Percentiles rank a stretch among this genome's conserved stretches.
Conservation (phyloP, 2,888 invertebrate species). For the Oeneis ivallda region DNA sequence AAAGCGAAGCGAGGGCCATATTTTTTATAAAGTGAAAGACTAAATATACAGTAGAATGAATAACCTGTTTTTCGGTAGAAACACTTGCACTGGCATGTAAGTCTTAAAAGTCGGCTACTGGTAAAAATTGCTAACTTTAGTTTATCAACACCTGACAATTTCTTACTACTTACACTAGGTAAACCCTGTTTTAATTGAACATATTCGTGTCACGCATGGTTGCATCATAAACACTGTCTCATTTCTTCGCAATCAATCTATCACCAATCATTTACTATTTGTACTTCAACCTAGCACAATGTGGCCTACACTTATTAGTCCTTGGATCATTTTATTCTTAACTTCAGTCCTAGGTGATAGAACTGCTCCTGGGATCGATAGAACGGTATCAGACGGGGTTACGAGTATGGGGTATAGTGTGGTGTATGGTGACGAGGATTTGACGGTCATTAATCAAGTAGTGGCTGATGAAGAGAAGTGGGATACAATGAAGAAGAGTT, state of each 20-base stretch:
- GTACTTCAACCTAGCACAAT: constrained; percentile 43
- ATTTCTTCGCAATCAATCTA: constrained; percentile 39
- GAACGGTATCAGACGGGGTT: constrained; percentile 55
- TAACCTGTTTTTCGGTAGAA: too few relatives aligned
- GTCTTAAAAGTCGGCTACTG: too few relatives aligned
- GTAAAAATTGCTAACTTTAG: constrained; percentile 25
- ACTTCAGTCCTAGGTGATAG: constrained; percentile 42
- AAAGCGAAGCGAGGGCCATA: too few relatives aligned
- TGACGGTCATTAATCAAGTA: constrained; percentile 61
- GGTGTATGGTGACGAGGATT: constrained; percentile 65
- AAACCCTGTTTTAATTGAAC: constrained; percentile 52
- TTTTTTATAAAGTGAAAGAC: too few relatives aligned
- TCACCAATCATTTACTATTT: constrained; percentile 14
- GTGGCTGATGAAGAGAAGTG: constrained; percentile 56
- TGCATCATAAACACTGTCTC: constrained; percentile 51
- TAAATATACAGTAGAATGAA: too few relatives aligned
- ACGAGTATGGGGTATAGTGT: constrained; percentile 57
- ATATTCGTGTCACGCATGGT: constrained; percentile 50
- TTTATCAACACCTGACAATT: constrained; percentile 46
- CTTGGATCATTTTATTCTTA: constrained; percentile 25
- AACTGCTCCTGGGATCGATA: constrained; percentile 51
- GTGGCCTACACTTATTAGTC: constrained; percentile 42
- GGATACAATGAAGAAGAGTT: constrained; percentile 48
- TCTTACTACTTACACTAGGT: constrained; percentile 37
- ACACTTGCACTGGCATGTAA: too few relatives aligned